phyloP scores from a whole-genome alignment of 2,113 vertebrate species.

The Speoplatyrhinus poulsoni region DNA sequence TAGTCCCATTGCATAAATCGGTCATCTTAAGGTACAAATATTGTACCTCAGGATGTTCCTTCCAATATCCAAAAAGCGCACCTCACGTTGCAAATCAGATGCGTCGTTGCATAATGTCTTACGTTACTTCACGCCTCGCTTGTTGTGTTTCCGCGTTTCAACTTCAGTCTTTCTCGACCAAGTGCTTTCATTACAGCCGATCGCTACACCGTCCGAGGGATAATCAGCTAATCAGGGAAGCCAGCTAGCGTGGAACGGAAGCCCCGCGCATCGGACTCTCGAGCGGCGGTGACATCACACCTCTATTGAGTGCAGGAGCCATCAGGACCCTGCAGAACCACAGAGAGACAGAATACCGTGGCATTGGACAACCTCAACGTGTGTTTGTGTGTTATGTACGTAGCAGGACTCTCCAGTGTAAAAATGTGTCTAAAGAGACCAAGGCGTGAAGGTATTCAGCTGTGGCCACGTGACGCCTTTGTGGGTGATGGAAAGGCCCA shows the following conservation, averaged over 20 bases:
- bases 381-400: slow-evolving; percentile 32
- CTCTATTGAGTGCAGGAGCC: too few relatives aligned
- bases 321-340: too few relatives aligned
- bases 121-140: slow-evolving; percentile 19
- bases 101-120: slow-evolving; percentile 11
- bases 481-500: slow-evolving; percentile 27
- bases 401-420: slow-evolving; percentile 72
- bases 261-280: too few relatives aligned
- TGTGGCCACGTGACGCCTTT: background rate
- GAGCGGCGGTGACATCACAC: too few relatives aligned
- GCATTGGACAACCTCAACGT: slow-evolving; percentile 35
- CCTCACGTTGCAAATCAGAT: background rate
- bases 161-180: background rate
- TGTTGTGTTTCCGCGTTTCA: background rate
- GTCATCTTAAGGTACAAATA: slow-evolving; percentile 16
- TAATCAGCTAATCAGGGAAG: too few relatives aligned
- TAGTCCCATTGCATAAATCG: slow-evolving; percentile 13
- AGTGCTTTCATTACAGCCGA: too few relatives aligned
- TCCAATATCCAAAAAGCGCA: slow-evolving; percentile 6
- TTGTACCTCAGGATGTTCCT: background rate
- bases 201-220: too few relatives aligned
- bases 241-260: too few relatives aligned
- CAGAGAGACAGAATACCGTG: slow-evolving; percentile 21
- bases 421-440: slow-evolving; percentile 48
- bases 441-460: slow-evolving; percentile 37